Percentiles rank a stretch among this genome's conserved stretches.
Evolutionary conservation across 2,797 vertebrate species (phyloP).

Genomic region (Myripristis murdjan): DNA sequence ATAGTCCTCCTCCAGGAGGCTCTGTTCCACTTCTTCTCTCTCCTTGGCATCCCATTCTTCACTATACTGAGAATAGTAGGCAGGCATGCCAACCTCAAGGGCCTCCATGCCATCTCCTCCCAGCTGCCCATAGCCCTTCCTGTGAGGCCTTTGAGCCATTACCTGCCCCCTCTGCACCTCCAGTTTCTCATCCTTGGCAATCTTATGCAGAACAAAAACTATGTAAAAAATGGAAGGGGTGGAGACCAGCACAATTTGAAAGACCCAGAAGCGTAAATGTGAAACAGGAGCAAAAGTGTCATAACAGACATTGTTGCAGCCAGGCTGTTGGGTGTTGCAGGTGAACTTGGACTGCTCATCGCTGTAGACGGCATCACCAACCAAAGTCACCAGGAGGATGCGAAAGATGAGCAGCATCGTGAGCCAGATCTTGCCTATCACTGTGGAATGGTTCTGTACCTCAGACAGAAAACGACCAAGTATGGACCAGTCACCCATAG

Average conservation of each 20-base stretch:
- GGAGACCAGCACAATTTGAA: slow-evolving; percentile 81
- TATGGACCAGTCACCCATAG: slow-evolving; percentile 81
- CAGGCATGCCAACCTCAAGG: slow-evolving; percentile 19
- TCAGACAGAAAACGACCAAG: slow-evolving; percentile 78
- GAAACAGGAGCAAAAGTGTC: slow-evolving; percentile 75
- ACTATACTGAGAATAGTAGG: slow-evolving; percentile 43
- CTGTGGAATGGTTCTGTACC: slow-evolving; percentile 80
- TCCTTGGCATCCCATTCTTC: slow-evolving; percentile 48
- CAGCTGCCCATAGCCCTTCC: background rate
- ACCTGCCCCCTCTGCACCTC: slow-evolving; percentile 51
- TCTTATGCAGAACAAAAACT: slow-evolving; percentile 78
- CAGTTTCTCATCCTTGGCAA: slow-evolving; percentile 78
- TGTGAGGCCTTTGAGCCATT: background rate
- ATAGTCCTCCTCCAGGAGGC: slow-evolving; percentile 53
- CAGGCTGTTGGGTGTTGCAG: slow-evolving; percentile 80
- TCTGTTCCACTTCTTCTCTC: slow-evolving; percentile 40
- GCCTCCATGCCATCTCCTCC: slow-evolving; percentile 18
- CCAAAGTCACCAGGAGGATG: slow-evolving; percentile 78
- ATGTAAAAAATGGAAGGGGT: slow-evolving; percentile 78
- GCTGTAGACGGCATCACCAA: slow-evolving; percentile 76
- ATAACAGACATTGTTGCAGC: slow-evolving; percentile 80
- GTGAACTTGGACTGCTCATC: slow-evolving; percentile 80
- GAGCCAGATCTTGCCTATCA: slow-evolving; percentile 82
- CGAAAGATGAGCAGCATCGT: slow-evolving; percentile 79
- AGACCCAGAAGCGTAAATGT: slow-evolving; percentile 82